Base-by-base conservation (phyloP, 2,888 invertebrate species). In the Cylindroiulus punctatus region DNA sequence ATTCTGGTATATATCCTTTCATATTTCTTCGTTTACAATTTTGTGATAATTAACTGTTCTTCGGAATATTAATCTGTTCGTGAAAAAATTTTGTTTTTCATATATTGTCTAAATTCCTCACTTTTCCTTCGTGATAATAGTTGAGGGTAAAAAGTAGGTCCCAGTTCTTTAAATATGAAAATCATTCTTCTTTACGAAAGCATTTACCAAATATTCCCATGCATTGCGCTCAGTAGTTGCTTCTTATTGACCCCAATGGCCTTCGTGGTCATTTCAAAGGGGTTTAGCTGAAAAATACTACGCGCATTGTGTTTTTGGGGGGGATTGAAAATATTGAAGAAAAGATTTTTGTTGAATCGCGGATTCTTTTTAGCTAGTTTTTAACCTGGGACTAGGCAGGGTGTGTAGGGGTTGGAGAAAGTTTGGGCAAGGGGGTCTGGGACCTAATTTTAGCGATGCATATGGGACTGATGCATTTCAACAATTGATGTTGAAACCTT, bases 401-500 rank as follows among this genome's bases (percentile, higher is more conserved):
- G 42, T 36, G 83, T 36, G 83, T 32, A n/a, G 32, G 42, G 36
- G 83, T 42, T 82, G 83, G 22, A n/a, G 22, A 26, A 44, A 65
- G 65, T 65, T 65, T 65, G 65, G 65, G 65, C 65, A 26, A 65
- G n/a, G 65, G 65, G 26, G 26, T 26, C 65, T 65, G 1, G 36
- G 83, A 36, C 83, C 83, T 83, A 83, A 32, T 83, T 83, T 83
- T 83, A 83, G 83, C 36, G 32, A 65, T 65, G 65, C 65, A 65
- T 65, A 65, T 65, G 65, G 65, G 65, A 65, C 65, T 65, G 65
- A 65, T 65, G 65, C 65, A 65, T 83, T 83, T 83, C 83, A 83
- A 83, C 83, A 83, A 83, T 83, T 83, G 83, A 83, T 83, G 42
- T 83, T 42, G 83, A 42, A 40, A 40, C 83, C 42, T 83, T 83